Base-by-base conservation (phyloP, 2,797 vertebrate species). In the Danio choprae region DNA sequence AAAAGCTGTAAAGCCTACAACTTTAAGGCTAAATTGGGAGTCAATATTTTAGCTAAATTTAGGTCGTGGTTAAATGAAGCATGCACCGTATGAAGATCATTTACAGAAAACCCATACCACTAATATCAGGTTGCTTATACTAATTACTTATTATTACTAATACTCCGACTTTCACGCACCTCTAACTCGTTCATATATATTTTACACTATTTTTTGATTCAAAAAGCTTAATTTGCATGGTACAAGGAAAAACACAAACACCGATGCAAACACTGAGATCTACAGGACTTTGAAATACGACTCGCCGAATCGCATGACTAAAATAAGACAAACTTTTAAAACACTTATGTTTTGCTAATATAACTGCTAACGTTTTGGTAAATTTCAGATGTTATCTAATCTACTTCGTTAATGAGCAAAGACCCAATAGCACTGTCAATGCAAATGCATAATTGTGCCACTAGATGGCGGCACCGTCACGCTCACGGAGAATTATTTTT, bases 381-480 rank as follows among this genome's bases (percentile, higher is more conserved):
- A 7, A 48, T 40, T 15, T 40, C 58, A 38, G 44, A 51, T 9
- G 22, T n/a, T 15, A 12, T 20, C 13, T 20, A 12, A 2, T 29
- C 18, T 53, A 29, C 64, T 46, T 41, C 0, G 11, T 7, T 44
- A 7, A 62, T 7, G 10, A 80, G 68, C 44, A 41, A 55, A 43
- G 5, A 50, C 29, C 40, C 36, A 16, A 16, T 4, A 22, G 46
- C 62, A 16, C 41, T n/a, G 56, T 43, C 0, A 2, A 41, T 87
- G 92, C 86, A 86, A 76, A 84, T 77, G 77, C 87, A 59, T 0
- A 50, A 13, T 0, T 76, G 1, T 5, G 13, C 78, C 97, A 91
- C 95, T 84, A 97, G 97, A 95, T 97, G 97, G 95, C 94, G 92
- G 94, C 88, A 94, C 91, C 91, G 91, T 87, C 1, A 40, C 50